Percentiles rank a stretch among this genome's conserved stretches.
phyloP scores from a whole-genome alignment of 2,797 vertebrate genomes.

The Rhabdomys pumilio region DNA sequence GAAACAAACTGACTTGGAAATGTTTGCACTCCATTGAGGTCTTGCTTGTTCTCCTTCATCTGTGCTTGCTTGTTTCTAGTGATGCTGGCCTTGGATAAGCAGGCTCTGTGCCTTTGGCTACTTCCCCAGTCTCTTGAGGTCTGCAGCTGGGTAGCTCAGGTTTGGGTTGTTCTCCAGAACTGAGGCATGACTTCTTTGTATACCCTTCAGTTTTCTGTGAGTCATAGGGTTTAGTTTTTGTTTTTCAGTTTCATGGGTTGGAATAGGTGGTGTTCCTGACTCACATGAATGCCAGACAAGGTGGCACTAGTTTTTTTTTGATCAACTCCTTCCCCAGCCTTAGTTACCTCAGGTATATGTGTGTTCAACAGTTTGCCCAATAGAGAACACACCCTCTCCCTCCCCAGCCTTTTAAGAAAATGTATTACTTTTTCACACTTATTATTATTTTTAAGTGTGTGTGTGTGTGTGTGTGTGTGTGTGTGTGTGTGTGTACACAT shows the following conservation, averaged over 20 bases:
- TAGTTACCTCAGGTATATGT: neutral
- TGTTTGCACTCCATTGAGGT: neutral
- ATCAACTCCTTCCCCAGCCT: neutral
- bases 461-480: neutral
- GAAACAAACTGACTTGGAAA: constrained; percentile 29
- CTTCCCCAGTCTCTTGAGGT: neutral
- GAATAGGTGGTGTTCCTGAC: neutral
- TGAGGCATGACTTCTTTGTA: neutral
- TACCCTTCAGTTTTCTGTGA: neutral
- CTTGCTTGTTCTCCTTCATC: neutral
- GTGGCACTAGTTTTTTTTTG: neutral
- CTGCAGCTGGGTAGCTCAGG: constrained; percentile 21
- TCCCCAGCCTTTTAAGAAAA: neutral
- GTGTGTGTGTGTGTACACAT: neutral
- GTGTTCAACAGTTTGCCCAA: neutral
- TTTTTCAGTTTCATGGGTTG: neutral
- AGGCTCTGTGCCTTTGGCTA: neutral
- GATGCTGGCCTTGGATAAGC: neutral
- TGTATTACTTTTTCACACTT: neutral
- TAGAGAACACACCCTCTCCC: neutral
- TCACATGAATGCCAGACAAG: neutral
- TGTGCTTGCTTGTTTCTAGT: neutral
- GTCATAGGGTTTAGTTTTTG: neutral
- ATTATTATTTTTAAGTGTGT: neutral
- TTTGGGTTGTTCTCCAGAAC: neutral